phyloP scores from a whole-genome alignment of 2,113 vertebrate species.

The Pithys albifrons region DNA sequence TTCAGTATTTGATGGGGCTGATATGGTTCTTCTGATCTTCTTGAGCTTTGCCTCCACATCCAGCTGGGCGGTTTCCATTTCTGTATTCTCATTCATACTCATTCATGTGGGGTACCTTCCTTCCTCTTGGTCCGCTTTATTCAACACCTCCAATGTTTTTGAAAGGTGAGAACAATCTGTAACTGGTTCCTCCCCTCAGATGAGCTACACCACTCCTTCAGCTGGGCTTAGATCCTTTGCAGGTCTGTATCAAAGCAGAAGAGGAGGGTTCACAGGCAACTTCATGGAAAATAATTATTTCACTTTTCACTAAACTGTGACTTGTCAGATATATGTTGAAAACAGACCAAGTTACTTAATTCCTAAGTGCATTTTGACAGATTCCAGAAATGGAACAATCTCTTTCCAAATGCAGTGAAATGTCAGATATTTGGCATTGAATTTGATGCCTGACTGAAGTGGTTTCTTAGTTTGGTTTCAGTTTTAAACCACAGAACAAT shows the following conservation, averaged over 20 bases:
- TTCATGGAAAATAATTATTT: background rate
- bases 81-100: background rate
- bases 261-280: background rate
- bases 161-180: background rate
- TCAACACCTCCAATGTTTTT: background rate
- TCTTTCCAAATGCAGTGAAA: background rate
- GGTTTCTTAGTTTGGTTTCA: constrained; percentile 19
- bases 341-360: background rate
- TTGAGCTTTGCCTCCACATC: background rate
- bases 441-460: background rate
- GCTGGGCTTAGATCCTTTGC: background rate
- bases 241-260: background rate
- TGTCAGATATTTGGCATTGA: background rate
- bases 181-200: background rate
- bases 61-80: background rate
- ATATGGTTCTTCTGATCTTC: background rate
- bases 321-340: background rate
- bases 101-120: background rate
- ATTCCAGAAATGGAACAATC: background rate
- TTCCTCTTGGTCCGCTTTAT: background rate
- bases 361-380: background rate
- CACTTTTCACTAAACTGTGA: background rate
- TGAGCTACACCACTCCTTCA: background rate
- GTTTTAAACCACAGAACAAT: constrained; percentile 28
- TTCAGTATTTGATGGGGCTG: background rate